Percentiles rank a stretch among this genome's conserved stretches.
phyloP scores from a whole-genome alignment of 1,140 invertebrate species.

The Aphelenchoides fujianensis region DNA sequence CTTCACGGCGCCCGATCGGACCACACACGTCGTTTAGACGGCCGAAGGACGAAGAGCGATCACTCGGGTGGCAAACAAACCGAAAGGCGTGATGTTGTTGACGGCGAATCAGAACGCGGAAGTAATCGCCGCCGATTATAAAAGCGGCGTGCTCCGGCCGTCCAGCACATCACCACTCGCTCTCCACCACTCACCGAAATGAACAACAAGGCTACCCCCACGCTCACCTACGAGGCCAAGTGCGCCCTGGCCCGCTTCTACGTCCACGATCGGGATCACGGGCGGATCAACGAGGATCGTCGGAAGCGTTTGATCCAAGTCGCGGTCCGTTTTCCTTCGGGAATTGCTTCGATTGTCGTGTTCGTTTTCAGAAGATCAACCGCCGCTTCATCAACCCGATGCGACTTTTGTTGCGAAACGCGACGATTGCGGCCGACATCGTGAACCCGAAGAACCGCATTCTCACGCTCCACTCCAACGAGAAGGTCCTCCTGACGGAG shows the following conservation, averaged over 20 bases:
- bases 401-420: background rate
- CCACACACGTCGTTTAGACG: background rate
- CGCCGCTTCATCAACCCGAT: background rate
- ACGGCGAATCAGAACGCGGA: no score
- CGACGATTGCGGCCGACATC: background rate
- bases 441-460: background rate
- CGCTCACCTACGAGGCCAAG: background rate
- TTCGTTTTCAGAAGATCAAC: background rate
- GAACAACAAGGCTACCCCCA: no score
- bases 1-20: background rate
- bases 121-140: background rate
- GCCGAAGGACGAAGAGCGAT: background rate
- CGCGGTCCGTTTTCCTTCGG: no score
- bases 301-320: conserved; percentile 1
- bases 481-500: background rate
- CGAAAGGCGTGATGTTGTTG: no score
- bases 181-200: no score
- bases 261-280: background rate
- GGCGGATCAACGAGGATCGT: background rate
- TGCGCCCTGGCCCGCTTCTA: background rate
- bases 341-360: no score
- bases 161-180: background rate
- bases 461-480: background rate
- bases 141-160: background rate
- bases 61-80: no score